Conservation (phyloP, 2,113 vertebrate genomes). For the Herpetotheres cachinnans region DNA sequence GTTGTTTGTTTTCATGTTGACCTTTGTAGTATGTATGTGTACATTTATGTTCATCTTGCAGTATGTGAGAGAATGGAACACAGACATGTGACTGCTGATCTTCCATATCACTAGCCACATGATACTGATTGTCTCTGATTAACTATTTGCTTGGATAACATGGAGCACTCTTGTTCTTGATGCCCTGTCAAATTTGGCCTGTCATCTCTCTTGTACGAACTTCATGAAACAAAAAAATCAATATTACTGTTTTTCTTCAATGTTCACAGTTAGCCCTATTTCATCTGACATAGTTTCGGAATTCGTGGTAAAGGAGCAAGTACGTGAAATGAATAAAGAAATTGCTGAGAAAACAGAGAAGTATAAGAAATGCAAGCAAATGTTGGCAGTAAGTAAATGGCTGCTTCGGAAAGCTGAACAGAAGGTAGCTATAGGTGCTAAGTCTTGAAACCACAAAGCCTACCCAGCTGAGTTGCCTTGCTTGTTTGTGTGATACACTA, state of each 20-base stretch:
- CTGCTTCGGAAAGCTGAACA: conserved; percentile 9
- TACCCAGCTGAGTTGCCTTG: neutral
- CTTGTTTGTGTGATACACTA: neutral
- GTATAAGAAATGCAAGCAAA: conserved; percentile 93
- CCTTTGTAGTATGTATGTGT: neutral
- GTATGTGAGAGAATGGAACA: neutral
- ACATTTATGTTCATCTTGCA: neutral
- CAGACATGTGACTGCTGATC: neutral
- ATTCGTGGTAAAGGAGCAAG: conserved; percentile 85
- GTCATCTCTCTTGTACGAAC: neutral
- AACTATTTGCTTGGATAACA: neutral
- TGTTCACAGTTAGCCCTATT: conserved; percentile 77
- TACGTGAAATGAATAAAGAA: conserved; percentile 89
- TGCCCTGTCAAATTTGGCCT: neutral
- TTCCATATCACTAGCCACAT: fast-evolving
- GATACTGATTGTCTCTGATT: neutral
- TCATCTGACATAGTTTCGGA: conserved; percentile 84
- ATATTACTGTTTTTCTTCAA: neutral
- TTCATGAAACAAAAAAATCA: neutral
- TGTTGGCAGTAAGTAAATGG: conserved; percentile 84
- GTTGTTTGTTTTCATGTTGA: neutral
- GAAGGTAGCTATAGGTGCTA: neutral
- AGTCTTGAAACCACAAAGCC: neutral
- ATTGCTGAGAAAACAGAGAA: conserved; percentile 89
- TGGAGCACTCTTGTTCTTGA: neutral